phyloP scores from a whole-genome alignment of 53 echinoderm and acorn worm species.

The Actinopyga echinites region DNA sequence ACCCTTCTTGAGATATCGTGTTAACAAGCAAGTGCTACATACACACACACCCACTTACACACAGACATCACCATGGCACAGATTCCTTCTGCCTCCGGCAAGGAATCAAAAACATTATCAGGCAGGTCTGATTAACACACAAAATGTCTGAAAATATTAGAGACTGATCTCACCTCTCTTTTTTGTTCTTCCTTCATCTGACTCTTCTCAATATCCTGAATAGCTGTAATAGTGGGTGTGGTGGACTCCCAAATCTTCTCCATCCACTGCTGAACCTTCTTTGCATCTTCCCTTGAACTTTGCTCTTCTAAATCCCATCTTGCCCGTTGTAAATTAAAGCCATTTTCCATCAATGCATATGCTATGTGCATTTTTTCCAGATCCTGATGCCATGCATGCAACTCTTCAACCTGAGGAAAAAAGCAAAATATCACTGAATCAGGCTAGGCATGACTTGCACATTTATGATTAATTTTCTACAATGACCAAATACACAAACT shows the following conservation, averaged over 20 bases:
- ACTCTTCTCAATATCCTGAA: background rate
- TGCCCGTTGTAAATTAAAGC: background rate
- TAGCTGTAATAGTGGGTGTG: too few species aligned
- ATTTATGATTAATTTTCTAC: too few species aligned
- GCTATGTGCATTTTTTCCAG: background rate
- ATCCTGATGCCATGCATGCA: background rate
- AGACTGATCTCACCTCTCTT: background rate
- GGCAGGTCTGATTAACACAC: too few species aligned
- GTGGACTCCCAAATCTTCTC: background rate
- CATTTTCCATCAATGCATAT: conserved; percentile 1
- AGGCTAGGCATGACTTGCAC: too few species aligned
- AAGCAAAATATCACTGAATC: background rate
- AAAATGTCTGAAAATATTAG: too few species aligned
- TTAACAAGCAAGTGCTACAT: too few species aligned
- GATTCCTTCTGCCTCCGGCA: too few species aligned
- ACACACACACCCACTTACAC: too few species aligned
- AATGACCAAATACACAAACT: too few species aligned
- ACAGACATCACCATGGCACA: too few species aligned
- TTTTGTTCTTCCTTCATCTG: background rate
- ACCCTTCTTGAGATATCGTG: too few species aligned
- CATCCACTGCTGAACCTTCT: background rate
- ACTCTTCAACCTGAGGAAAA: background rate
- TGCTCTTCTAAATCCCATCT: background rate
- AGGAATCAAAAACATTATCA: too few species aligned
- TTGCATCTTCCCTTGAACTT: background rate